Base-by-base conservation (phyloP, 2,797 vertebrate species). In the Acanthornis magna region DNA sequence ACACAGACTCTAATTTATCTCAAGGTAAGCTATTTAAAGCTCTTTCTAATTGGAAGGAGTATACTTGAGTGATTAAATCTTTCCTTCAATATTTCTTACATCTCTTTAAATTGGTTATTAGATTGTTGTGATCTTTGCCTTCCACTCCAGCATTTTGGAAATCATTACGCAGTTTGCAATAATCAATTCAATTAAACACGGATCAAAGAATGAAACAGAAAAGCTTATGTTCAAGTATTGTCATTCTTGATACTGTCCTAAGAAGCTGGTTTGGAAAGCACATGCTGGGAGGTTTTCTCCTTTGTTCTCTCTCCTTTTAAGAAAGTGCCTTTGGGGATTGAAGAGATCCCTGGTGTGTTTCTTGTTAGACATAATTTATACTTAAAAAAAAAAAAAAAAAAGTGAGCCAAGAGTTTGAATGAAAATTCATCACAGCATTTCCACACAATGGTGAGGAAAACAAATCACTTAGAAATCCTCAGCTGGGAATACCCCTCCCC, bases 281-380 rank as follows among this genome's bases (percentile, higher is more conserved):
- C 97, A 97, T 93, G 96, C 97, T 97, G 97, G 94, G 97, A 97
- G 97, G 91, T 97, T 98, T 97, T 88, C 86, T 96, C 89, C 97
- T 97, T 97, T 98, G 97, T 98, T 97, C 96, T 97, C 96, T 96
- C 93, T 95, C 95, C 95, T 97, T 98, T 98, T 97, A 96, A 97
- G 97, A 96, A 96, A 98, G 93, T 97, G 97, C 97, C 95, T 97
- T 96, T 97, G 96, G 97, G 97, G 95, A 96, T 95, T 96, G 95
- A 95, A 89, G 95, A 96, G 96, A 95, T 97, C 94, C 97, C 97
- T 96, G 93, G 95, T 96, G 96, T 97, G 97, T 97, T 96, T 97
- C 96, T 97, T 96, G 96, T 96, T 97, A 97, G 96, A 94, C 96
- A 95, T 96, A 97, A 95, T 97, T 97, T 97, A 96, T 97, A 77